Evolutionary conservation across 2,888 invertebrate genomes (phyloP).

Genomic region (Stenodera caucasica): DNA sequence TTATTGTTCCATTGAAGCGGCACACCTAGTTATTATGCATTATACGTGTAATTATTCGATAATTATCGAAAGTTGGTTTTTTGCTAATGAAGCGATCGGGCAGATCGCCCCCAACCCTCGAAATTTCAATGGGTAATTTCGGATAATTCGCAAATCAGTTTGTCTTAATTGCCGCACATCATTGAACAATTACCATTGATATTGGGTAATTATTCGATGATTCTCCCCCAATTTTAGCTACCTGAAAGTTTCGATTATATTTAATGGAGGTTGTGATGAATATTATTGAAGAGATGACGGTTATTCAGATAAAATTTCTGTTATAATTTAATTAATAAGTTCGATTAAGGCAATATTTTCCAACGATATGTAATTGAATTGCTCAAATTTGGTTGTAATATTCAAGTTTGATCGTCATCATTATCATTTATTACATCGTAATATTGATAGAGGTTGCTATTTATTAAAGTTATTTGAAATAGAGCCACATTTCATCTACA

Average conservation of each 20-base stretch:
- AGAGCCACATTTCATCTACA: constrained; percentile 2
- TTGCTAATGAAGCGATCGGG: too few species aligned
- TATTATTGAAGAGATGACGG: too few species aligned
- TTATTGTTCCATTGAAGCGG: too few species aligned
- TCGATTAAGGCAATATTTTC: not conserved
- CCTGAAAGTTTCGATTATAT: too few species aligned
- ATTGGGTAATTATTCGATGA: not conserved
- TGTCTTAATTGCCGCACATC: not conserved
- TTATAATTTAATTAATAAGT: not conserved
- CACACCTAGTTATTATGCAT: too few species aligned
- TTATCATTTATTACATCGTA: not conserved
- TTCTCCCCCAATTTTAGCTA: too few species aligned
- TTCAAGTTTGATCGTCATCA: not conserved
- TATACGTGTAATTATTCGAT: too few species aligned
- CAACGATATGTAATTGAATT: not conserved
- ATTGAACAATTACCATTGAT: not conserved
- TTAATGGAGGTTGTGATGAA: too few species aligned
- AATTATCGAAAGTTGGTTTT: too few species aligned
- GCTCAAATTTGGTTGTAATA: not conserved
- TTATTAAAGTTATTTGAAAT: constrained; percentile 1
- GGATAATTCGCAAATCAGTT: not conserved
- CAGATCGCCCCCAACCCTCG: too few species aligned
- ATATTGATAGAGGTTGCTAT: too few species aligned
- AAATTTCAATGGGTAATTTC: too few species aligned
- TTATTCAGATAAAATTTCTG: not conserved